A percentile compares a stretch with the other conserved stretches of the same genome.
Evolutionary conservation across 2,797 vertebrate species (phyloP).

Genomic region (Huso huso): DNA sequence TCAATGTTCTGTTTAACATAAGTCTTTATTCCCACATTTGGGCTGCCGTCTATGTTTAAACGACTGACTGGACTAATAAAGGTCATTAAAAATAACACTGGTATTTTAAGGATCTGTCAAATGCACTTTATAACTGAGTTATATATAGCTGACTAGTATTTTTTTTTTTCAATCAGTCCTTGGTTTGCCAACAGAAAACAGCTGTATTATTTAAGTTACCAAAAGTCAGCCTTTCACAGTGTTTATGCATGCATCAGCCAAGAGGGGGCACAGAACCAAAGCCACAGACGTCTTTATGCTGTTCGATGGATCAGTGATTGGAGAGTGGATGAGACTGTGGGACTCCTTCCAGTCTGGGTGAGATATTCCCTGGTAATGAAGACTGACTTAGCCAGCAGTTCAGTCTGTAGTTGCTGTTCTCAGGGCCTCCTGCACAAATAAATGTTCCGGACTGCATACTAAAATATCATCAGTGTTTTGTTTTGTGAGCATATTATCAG

Average conservation of each 20-base stretch:
- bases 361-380: too few species aligned
- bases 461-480: not conserved
- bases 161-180: constrained; percentile 1
- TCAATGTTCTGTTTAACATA: too few species aligned
- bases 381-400: too few species aligned
- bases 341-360: too few species aligned
- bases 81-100: too few species aligned
- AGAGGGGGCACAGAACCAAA: constrained; percentile 32
- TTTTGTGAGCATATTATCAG: too few species aligned
- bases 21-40: too few species aligned
- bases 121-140: too few species aligned
- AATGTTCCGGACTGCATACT: not conserved
- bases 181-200: constrained; percentile 12
- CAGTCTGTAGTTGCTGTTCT: not conserved
- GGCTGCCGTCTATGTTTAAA: too few species aligned
- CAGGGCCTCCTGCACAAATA: not conserved
- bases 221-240: constrained; percentile 18
- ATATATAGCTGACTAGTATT: too few species aligned
- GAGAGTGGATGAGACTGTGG: constrained; percentile 3
- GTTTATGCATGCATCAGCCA: constrained; percentile 23
- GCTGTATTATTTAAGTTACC: constrained; percentile 12
- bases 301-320: constrained; percentile 20
- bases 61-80: too few species aligned
- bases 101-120: too few species aligned
- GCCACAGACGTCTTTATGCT: constrained; percentile 24